Percentiles rank a stretch among this genome's conserved stretches.
Conservation (phyloP, 2,113 vertebrate genomes). For the Epinephelus lanceolatus region DNA sequence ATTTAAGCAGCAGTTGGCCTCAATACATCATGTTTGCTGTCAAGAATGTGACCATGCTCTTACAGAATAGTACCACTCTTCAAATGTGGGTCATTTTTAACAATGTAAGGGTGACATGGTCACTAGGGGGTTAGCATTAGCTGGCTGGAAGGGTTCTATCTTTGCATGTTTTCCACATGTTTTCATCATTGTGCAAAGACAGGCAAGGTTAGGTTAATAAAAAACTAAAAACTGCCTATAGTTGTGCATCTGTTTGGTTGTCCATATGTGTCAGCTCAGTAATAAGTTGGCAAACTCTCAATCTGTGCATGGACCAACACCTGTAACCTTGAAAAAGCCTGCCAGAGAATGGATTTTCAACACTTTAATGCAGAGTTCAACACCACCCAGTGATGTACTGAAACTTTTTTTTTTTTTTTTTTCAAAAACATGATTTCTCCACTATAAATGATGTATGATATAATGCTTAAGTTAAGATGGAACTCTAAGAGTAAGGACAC, state of each 20-base stretch:
- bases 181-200: neutral
- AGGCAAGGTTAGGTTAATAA: neutral
- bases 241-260: neutral
- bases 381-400: neutral
- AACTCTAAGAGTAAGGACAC: too few relatives aligned
- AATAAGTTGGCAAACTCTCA: neutral
- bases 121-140: neutral
- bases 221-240: neutral
- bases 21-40: slow-evolving; percentile 42
- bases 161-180: neutral
- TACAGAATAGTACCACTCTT: neutral
- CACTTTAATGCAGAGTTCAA: neutral
- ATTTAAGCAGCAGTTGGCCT: slow-evolving; percentile 56
- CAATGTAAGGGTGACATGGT: neutral
- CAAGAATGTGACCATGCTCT: slow-evolving; percentile 5
- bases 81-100: slow-evolving; percentile 14
- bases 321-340: neutral
- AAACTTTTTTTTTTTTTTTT: neutral
- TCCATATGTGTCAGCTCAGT: neutral
- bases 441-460: neutral
- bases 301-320: neutral
- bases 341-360: too few relatives aligned
- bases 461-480: neutral
- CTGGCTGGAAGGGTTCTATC: neutral
- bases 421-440: neutral